phyloP scores from a whole-genome alignment of 2,113 vertebrate genomes.

The Mirza zaza region DNA sequence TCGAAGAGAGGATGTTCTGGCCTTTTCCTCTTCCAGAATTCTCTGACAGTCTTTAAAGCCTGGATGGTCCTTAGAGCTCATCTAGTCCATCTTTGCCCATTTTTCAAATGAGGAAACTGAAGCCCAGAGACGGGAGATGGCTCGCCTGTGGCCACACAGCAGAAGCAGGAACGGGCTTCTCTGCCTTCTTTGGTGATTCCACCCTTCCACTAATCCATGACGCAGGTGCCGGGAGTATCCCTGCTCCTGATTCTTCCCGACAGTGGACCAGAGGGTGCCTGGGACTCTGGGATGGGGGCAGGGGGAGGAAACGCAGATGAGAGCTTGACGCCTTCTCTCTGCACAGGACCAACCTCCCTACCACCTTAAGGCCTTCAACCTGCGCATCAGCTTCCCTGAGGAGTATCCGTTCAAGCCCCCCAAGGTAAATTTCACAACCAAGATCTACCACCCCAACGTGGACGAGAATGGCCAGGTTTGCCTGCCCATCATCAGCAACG shows the following conservation, averaged over 20 bases:
- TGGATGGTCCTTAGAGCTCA: background rate
- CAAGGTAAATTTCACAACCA: slow-evolving; percentile 72
- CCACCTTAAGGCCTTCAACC: slow-evolving; percentile 76
- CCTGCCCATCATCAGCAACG: slow-evolving; percentile 72
- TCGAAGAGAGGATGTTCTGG: background rate
- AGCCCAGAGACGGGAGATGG: background rate
- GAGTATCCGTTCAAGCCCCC: slow-evolving; percentile 77
- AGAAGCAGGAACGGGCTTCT: background rate
- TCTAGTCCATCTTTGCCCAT: background rate
- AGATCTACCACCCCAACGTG: slow-evolving; percentile 83
- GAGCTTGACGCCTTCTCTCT: background rate
- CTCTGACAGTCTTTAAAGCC: background rate
- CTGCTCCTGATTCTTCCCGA: background rate
- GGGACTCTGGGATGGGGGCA: fast-evolving
- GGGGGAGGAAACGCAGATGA: background rate
- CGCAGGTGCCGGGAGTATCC: fast-evolving
- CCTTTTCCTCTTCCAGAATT: background rate
- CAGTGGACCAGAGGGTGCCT: background rate
- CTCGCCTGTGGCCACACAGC: background rate
- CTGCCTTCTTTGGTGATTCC: background rate
- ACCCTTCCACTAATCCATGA: no score
- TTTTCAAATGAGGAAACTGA: background rate
- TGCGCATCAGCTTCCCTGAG: slow-evolving; percentile 77
- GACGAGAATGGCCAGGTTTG: slow-evolving; percentile 68
- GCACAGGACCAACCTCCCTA: slow-evolving; percentile 75